These are phyloP conservation scores for Notarius quadriscutis DNA, from an alignment of 2,113 vertebrate genomes.

Conservation along the genomic window DNA sequence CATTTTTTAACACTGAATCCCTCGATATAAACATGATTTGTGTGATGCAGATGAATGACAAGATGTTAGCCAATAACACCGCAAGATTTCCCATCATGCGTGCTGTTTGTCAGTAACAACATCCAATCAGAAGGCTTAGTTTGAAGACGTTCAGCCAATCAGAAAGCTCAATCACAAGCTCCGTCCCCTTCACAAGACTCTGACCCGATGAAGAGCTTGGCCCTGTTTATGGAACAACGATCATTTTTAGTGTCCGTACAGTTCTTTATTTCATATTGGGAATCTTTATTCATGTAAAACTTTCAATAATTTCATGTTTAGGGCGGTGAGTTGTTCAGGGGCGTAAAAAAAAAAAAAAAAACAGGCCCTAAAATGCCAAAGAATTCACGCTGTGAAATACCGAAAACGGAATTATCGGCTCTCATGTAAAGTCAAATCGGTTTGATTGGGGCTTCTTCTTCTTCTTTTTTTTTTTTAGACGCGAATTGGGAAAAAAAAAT, in stretches of 20 bases:
- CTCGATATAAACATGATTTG: neutral
- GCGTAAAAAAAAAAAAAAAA: neutral
- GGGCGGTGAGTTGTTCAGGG: conserved; percentile 14
- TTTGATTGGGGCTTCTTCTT: conserved; percentile 62
- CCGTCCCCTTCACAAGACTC: conserved; percentile 77
- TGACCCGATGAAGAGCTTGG: conserved; percentile 78
- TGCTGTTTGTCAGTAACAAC: conserved; percentile 58
- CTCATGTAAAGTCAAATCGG: conserved; percentile 71
- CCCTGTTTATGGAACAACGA: conserved; percentile 76
- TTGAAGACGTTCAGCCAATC: conserved; percentile 63
- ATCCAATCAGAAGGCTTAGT: conserved; percentile 60
- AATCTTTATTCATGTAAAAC: conserved; percentile 14
- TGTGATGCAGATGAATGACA: conserved; percentile 28
- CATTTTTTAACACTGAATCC: neutral
- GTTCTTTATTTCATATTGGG: conserved; percentile 25
- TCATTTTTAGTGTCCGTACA: conserved; percentile 65
- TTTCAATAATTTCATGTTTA: neutral
- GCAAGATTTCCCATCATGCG: conserved; percentile 53
- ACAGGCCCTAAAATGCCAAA: conserved; percentile 75
- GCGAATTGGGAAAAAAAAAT: conserved; percentile 49
- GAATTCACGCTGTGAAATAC: conserved; percentile 74
- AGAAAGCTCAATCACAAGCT: conserved; percentile 60
- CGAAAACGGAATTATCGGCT: conserved; percentile 76
- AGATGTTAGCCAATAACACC: conserved; percentile 62
- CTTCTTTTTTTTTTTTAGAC: conserved; percentile 67